Evolutionary conservation across 2,888 invertebrate species (phyloP).

Genomic region (Aphidoletes aphidimyza): DNA sequence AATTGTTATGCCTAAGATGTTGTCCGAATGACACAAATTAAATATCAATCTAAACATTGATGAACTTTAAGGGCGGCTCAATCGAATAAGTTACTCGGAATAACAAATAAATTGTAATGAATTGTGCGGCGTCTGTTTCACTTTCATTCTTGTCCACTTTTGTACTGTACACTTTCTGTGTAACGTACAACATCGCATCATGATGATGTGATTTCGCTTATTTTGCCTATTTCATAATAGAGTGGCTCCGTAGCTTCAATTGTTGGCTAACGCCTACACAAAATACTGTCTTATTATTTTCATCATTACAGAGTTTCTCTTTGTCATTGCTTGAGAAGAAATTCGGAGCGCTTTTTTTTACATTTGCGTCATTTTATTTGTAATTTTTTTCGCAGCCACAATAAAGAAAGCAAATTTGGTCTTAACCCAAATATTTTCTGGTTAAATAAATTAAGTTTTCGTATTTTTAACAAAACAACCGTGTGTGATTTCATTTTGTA

Average conservation of each 20-base stretch:
- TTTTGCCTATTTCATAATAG: not conserved
- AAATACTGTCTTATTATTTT: not conserved
- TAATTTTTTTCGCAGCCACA: not conserved
- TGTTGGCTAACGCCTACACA: slow-evolving; percentile 13
- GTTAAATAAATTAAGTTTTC: not conserved
- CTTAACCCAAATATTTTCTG: not conserved
- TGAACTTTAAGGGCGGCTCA: too few relatives aligned
- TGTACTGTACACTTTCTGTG: not conserved
- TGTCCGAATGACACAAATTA: not conserved
- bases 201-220: not conserved
- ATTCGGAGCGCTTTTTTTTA: not conserved
- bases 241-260: not conserved
- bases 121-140: not conserved
- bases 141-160: slow-evolving; percentile 23
- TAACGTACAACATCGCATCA: not conserved
- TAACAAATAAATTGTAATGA: too few relatives aligned
- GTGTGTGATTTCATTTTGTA: not conserved
- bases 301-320: slow-evolving; percentile 8
- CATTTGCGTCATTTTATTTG: not conserved
- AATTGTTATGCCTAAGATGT: not conserved
- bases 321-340: slow-evolving; percentile 12
- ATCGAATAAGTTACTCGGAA: too few relatives aligned
- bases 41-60: not conserved
- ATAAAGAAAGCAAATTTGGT: not conserved
- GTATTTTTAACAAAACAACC: not conserved